These are phyloP conservation scores for Lichenostomus cassidix DNA, from an alignment of 2,113 vertebrate genomes.

Conservation along the genomic window DNA sequence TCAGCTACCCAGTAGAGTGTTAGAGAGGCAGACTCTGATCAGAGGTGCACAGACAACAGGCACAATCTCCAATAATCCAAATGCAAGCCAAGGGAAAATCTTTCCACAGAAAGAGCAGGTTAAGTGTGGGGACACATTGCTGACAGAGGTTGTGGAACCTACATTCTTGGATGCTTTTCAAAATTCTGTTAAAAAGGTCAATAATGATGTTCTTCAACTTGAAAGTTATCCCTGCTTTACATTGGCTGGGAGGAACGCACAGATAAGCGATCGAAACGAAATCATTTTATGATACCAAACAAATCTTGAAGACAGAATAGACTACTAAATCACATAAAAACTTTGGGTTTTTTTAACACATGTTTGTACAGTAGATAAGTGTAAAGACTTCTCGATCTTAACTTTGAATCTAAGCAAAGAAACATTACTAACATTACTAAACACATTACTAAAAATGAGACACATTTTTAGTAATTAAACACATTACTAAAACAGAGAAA, in stretches of 20 bases:
- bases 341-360: fast-evolving
- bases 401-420: neutral
- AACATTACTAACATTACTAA: neutral
- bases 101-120: neutral
- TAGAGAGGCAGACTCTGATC: neutral
- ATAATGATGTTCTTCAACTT: neutral
- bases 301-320: neutral
- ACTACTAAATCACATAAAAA: neutral
- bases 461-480: too few species aligned
- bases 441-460: too few species aligned
- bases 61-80: neutral
- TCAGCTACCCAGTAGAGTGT: neutral
- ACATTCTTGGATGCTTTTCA: neutral
- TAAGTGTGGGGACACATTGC: fast-evolving
- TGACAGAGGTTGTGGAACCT: neutral
- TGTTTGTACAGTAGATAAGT: neutral
- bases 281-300: neutral
- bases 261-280: neutral
- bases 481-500: neutral
- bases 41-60: neutral
- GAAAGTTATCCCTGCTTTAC: neutral
- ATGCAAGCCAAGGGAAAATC: neutral
- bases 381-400: neutral
- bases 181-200: neutral
- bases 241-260: neutral